Conservation (phyloP, 2,113 vertebrate species). For the Pyxicephalus adspersus region DNA sequence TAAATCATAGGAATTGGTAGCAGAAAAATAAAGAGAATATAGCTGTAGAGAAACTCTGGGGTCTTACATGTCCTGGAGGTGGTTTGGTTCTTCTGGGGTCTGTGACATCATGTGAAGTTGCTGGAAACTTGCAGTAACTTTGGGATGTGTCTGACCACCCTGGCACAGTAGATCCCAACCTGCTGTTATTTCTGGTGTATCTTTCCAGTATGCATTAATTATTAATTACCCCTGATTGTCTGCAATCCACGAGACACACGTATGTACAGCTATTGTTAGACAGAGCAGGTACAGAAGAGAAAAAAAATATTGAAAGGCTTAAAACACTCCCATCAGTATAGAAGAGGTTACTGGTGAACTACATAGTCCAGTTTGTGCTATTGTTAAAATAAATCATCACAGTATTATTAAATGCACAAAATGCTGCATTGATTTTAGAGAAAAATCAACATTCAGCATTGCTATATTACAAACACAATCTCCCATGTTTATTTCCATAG, state of each 20-base stretch:
- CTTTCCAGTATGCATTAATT: constrained; percentile 34
- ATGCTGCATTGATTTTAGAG: neutral
- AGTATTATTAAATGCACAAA: neutral
- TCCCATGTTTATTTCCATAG: neutral
- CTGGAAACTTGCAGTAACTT: neutral
- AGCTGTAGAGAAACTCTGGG: neutral
- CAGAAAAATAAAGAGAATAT: neutral
- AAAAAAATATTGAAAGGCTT: no score
- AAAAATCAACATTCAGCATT: neutral
- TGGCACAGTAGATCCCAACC: neutral
- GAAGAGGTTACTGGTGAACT: neutral
- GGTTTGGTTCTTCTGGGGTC: constrained; percentile 27
- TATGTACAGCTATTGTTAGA: neutral
- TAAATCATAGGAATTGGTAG: neutral
- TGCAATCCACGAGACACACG: constrained; percentile 3
- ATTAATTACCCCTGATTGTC: constrained; percentile 21
- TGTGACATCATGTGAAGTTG: constrained; percentile 22
- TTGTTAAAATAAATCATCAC: neutral
- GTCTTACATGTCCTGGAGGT: constrained; percentile 37
- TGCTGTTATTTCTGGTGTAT: constrained; percentile 31
- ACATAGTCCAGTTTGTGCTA: neutral
- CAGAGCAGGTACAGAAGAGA: neutral
- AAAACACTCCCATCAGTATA: neutral
- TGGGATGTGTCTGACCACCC: neutral
- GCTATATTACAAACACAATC: neutral